phyloP scores from a whole-genome alignment of 2,888 invertebrate genomes.

The Mayetiola destructor region DNA sequence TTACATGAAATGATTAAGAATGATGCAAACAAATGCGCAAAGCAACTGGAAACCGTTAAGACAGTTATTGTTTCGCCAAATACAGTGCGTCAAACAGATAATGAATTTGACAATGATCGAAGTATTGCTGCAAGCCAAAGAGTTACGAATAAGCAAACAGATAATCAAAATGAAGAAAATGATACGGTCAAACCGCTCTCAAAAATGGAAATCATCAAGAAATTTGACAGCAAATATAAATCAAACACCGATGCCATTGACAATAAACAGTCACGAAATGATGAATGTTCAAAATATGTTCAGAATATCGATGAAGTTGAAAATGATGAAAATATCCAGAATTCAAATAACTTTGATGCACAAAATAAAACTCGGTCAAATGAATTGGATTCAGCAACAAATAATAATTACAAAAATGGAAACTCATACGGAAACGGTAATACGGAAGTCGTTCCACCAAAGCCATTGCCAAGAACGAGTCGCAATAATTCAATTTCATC shows the following conservation, averaged over 20 bases:
- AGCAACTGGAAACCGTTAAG: slow-evolving; percentile 17
- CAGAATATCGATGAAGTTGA: slow-evolving; percentile 5
- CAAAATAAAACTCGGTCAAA: background rate
- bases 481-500: slow-evolving; percentile 57
- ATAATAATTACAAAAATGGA: slow-evolving; percentile 25
- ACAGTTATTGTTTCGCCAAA: background rate
- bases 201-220: slow-evolving; percentile 47
- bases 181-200: slow-evolving; percentile 19
- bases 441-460: slow-evolving; percentile 47
- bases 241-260: slow-evolving; percentile 19
- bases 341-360: background rate
- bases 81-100: background rate
- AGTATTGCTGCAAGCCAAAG: background rate
- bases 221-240: slow-evolving; percentile 42
- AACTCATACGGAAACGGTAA: slow-evolving; percentile 29
- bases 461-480: slow-evolving; percentile 65
- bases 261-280: slow-evolving; percentile 13
- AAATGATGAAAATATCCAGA: slow-evolving; percentile 16
- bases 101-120: slow-evolving; percentile 2
- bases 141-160: slow-evolving; percentile 7
- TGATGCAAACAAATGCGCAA: slow-evolving; percentile 28
- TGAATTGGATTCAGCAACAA: background rate
- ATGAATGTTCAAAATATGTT: background rate
- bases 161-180: slow-evolving; percentile 17
- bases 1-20: slow-evolving; percentile 31